Evolutionary conservation across 2,888 invertebrate species (phyloP).

Genomic region (Lamellibrachia satsuma): DNA sequence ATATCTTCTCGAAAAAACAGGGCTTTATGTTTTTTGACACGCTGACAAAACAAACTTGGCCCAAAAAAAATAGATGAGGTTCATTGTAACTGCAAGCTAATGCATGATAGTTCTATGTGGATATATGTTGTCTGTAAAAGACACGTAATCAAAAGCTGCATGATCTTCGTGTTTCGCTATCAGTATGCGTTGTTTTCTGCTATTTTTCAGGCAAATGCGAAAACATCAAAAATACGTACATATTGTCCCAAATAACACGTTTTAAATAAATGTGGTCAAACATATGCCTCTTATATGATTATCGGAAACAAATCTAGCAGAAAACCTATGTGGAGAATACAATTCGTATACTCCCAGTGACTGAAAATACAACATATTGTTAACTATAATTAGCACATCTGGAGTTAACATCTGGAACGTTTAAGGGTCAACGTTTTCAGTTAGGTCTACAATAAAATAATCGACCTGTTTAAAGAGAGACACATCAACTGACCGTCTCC

Average conservation of each 20-base stretch:
- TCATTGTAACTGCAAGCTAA: not conserved
- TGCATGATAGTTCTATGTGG: not conserved
- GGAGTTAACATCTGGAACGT: too few relatives aligned
- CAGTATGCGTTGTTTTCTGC: too few relatives aligned
- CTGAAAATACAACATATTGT: too few relatives aligned
- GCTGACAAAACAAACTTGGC: not conserved
- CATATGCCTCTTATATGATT: not conserved
- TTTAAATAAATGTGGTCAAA: not conserved
- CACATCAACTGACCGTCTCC: not conserved
- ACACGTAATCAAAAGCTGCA: not conserved
- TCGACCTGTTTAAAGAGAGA: not conserved
- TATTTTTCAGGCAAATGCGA: not conserved
- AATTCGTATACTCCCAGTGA: not conserved
- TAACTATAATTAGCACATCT: too few relatives aligned
- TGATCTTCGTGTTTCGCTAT: not conserved
- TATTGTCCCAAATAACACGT: not conserved
- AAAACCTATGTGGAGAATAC: not conserved
- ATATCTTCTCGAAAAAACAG: too few relatives aligned
- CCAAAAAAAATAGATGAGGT: not conserved
- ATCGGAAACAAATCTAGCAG: not conserved
- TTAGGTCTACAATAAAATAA: not conserved
- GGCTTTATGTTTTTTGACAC: too few relatives aligned
- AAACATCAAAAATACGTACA: not conserved
- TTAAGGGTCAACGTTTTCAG: too few relatives aligned
- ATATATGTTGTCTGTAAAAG: not conserved